Evolutionary conservation across 2,888 invertebrate species (phyloP).

Genomic region (Abscondita cerata): DNA sequence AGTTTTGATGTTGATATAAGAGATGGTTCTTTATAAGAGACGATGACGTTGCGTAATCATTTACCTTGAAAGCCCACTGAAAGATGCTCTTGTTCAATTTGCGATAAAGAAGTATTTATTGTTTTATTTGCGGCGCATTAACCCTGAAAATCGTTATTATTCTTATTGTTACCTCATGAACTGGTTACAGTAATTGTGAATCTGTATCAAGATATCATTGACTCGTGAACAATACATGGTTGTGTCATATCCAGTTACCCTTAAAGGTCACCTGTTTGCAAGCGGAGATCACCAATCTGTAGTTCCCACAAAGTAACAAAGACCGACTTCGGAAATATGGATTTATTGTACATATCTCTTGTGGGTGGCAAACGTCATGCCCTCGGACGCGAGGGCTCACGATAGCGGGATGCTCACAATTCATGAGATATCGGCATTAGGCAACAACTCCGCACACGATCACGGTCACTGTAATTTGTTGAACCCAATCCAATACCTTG

Average conservation of each 20-base stretch:
- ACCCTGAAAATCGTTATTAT: constrained; percentile 20
- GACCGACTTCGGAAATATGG: constrained; percentile 52
- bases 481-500: constrained; percentile 54
- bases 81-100: constrained; percentile 15
- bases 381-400: constrained; percentile 51
- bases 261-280: constrained; percentile 44
- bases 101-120: constrained; percentile 12
- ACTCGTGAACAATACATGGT: constrained; percentile 53
- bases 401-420: constrained; percentile 47
- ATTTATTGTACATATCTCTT: constrained; percentile 56
- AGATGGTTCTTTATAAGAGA: constrained; percentile 14
- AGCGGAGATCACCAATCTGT: constrained; percentile 44
- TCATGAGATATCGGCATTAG: constrained; percentile 57
- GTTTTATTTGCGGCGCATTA: constrained; percentile 14
- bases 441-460: constrained; percentile 56
- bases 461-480: constrained; percentile 57
- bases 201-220: constrained; percentile 41
- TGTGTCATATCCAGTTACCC: constrained; percentile 48
- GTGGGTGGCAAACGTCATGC: constrained; percentile 58
- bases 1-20: constrained; percentile 10
- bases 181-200: constrained; percentile 20
- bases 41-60: constrained; percentile 14
- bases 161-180: constrained; percentile 25
- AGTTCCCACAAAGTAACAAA: constrained; percentile 52
- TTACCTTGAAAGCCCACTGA: constrained; percentile 13